A percentile compares a stretch with the other conserved stretches of the same genome.
Conservation (phyloP, 2,888 invertebrate species). For the Epirrita christyi region DNA sequence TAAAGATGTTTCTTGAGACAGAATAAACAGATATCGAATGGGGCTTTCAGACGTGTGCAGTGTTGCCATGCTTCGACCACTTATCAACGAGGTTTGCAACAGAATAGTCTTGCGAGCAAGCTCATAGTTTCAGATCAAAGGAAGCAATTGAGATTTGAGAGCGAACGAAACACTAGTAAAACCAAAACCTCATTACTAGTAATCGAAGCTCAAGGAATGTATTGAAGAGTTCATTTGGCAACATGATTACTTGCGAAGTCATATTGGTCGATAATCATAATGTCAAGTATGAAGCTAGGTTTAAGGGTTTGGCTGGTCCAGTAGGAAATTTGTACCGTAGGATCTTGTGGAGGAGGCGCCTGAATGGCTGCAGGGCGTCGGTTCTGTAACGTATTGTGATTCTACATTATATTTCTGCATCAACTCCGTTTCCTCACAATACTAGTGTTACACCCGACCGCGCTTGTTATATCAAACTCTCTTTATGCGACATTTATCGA, state of each 20-base stretch:
- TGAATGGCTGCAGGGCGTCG: constrained; percentile 43
- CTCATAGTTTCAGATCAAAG: background rate
- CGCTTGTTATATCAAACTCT: constrained; percentile 46
- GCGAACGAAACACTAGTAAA: constrained; percentile 3
- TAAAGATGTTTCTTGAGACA: background rate
- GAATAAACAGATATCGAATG: background rate
- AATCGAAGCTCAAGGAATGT: constrained; percentile 16
- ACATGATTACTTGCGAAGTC: constrained; percentile 4
- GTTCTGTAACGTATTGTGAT: constrained; percentile 53
- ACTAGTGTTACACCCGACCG: constrained; percentile 46
- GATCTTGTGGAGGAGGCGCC: constrained; percentile 40
- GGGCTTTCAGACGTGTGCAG: constrained; percentile 20
- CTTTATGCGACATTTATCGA: constrained; percentile 44
- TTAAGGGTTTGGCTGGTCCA: constrained; percentile 58
- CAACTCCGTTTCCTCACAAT: constrained; percentile 40
- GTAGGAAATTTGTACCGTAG: constrained; percentile 45
- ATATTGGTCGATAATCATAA: constrained; percentile 23
- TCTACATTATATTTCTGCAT: constrained; percentile 19
- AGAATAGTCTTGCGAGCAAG: constrained; percentile 10
- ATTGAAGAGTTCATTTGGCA: constrained; percentile 1
- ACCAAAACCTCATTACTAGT: constrained; percentile 6
- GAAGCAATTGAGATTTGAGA: constrained; percentile 22
- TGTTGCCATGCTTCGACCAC: constrained; percentile 25
- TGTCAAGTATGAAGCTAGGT: constrained; percentile 48
- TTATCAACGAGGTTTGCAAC: constrained; percentile 17